A percentile compares a stretch with the other conserved stretches of the same genome.
Conservation (phyloP, 2,888 invertebrate species). For the Rhingia rostrata region DNA sequence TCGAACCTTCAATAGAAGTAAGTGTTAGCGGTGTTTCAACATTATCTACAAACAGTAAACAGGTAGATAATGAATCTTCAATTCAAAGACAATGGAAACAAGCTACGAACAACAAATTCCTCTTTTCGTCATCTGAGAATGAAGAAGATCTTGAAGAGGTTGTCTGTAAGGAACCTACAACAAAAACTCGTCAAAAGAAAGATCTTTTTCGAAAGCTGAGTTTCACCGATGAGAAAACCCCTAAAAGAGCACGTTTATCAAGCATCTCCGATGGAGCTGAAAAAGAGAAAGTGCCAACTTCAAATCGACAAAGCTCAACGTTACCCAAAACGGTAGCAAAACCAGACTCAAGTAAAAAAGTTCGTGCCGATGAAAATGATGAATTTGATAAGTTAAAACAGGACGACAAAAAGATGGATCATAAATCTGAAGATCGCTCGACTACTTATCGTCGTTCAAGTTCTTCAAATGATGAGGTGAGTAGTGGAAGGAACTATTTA, state of each 20-base stretch:
- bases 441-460: background rate
- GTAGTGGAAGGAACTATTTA: background rate
- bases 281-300: background rate
- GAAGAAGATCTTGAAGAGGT: conserved; percentile 3
- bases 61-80: background rate
- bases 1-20: background rate
- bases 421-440: conserved; percentile 16
- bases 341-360: conserved; percentile 3
- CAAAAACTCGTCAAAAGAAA: background rate
- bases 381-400: conserved; percentile 32
- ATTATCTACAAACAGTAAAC: background rate
- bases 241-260: conserved; percentile 30
- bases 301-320: conserved; percentile 3
- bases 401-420: conserved; percentile 6
- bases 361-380: background rate
- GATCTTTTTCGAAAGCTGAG: conserved; percentile 2
- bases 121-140: conserved; percentile 8
- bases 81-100: background rate
- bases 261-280: conserved; percentile 16
- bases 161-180: background rate
- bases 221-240: conserved; percentile 19
- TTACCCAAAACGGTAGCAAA: conserved; percentile 16
- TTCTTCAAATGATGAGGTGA: background rate
- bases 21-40: background rate
- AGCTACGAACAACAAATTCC: background rate